A percentile compares a stretch with the other conserved stretches of the same genome.
Conservation (phyloP, 2,113 vertebrate species). For the Engraulis encrasicolus region DNA sequence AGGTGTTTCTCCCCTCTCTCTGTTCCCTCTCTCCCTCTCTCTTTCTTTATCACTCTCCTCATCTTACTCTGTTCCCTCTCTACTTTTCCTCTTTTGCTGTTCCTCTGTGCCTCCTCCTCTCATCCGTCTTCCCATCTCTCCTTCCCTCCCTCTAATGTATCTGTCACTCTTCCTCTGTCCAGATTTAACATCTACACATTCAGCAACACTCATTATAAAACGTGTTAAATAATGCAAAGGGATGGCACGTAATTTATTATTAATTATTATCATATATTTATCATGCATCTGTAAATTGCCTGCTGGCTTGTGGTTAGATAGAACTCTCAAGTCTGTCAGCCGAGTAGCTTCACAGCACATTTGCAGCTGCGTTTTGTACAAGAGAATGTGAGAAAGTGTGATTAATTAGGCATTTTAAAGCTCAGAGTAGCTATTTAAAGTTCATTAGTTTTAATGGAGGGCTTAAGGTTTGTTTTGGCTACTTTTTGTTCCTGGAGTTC, state of each 20-base stretch:
- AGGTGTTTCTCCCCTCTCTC: too few relatives aligned
- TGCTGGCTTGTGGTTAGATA: not conserved
- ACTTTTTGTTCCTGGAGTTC: not conserved
- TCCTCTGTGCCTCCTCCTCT: not conserved
- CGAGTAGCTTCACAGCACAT: not conserved
- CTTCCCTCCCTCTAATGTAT: not conserved
- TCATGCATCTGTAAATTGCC: not conserved
- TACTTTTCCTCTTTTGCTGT: not conserved
- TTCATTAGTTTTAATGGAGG: not conserved
- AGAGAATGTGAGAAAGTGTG: not conserved
- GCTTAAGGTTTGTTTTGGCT: conserved; percentile 16
- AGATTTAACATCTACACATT: conserved; percentile 4
- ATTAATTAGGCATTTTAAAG: not conserved
- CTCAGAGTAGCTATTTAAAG: not conserved
- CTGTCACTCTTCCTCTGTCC: not conserved
- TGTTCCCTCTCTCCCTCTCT: too few relatives aligned
- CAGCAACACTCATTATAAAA: conserved; percentile 13
- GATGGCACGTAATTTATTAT: conserved; percentile 29
- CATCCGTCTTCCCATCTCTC: too few relatives aligned
- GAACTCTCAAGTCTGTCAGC: not conserved
- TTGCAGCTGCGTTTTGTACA: not conserved
- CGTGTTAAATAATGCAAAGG: conserved; percentile 30
- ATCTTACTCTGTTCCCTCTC: too few relatives aligned
- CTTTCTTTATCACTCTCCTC: too few relatives aligned
- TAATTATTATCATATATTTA: conserved; percentile 17